phyloP scores from a whole-genome alignment of 1,140 invertebrate genomes.

The Vollenhovia emeryi region DNA sequence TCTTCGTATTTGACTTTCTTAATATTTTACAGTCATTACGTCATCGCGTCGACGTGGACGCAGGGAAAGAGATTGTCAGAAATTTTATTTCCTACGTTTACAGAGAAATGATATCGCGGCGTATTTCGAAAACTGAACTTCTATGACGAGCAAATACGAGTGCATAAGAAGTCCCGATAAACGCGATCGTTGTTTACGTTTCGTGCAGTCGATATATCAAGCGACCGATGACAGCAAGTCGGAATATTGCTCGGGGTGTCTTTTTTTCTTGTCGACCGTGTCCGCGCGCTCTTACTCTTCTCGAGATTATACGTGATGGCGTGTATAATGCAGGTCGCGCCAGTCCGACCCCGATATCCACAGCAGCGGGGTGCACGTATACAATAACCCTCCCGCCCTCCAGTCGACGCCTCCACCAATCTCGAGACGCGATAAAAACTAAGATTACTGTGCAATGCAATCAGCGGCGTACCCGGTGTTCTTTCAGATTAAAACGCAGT shows the following conservation, averaged over 20 bases:
- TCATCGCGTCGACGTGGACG: too few relatives aligned
- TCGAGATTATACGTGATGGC: constrained; percentile 72
- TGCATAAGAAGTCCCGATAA: not conserved
- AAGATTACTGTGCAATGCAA: constrained; percentile 78
- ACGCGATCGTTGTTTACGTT: not conserved
- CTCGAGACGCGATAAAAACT: constrained; percentile 73
- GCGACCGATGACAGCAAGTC: constrained; percentile 14
- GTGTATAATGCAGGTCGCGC: constrained; percentile 69
- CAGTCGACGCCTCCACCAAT: constrained; percentile 50
- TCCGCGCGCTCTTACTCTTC: constrained; percentile 40
- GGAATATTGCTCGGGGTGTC: constrained; percentile 21
- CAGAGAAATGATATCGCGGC: not conserved
- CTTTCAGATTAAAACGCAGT: constrained; percentile 75
- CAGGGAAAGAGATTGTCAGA: not conserved
- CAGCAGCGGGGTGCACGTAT: not conserved
- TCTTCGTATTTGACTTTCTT: not conserved
- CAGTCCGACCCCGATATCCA: constrained; percentile 71
- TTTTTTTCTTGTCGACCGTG: not conserved
- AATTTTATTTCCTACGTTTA: not conserved
- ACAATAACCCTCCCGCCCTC: not conserved
- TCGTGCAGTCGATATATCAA: constrained; percentile 32
- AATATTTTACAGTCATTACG: not conserved
- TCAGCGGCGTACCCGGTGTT: constrained; percentile 68
- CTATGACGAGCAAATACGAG: not conserved
- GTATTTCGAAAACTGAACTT: not conserved